Base-by-base conservation (phyloP, 2,888 invertebrate species). In the Urechis unicinctus region DNA sequence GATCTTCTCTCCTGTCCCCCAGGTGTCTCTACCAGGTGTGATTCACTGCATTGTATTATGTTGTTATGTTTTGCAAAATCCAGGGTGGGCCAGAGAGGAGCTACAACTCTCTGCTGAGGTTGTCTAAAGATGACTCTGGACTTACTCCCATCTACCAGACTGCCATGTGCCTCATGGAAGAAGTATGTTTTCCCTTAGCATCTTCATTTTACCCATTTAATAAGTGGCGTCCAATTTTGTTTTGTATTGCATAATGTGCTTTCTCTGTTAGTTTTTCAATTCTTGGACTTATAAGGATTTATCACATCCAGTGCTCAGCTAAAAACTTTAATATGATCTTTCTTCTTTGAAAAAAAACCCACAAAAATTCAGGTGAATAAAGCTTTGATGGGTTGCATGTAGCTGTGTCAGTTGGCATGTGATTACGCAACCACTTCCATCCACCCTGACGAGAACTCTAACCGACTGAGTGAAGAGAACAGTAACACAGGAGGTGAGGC, bases 101-200 rank as follows among this genome's bases (percentile, higher is more conserved):
- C 24, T 52, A 54, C 49, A 62, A 44, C 61, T 52, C 28, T 61
- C 64, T 50, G 57, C 57, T 53, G 22, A 45, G 29, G 66, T 26
- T 60, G 65, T 51, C 26, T 41, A 49, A 64, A 55, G 70, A 72
- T 52, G 74, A 74, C 42, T 64, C 74, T 30, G 77, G 78, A 47
- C 72, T 64, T 29, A 68, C 78, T 22, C 73, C 77, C 36, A 73
- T 83, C 41, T 83, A 83, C 66, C 78, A 81, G 64, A 82, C 83
- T 28, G 83, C 83, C 2, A 71, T 83, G 57, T 77, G 79, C 58
- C 75, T 85, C 26, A 81, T 84, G 80, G 81, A 83, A 63, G 80
- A 73, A 69, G 74, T 73, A 57, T 44, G 53, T 31, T 22, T 43
- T 17, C 6, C 9, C 26, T 24, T 13, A 28, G 9, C 50, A 49